Conservation (phyloP, 2,888 invertebrate genomes). For the Ypsolopha scabrella region DNA sequence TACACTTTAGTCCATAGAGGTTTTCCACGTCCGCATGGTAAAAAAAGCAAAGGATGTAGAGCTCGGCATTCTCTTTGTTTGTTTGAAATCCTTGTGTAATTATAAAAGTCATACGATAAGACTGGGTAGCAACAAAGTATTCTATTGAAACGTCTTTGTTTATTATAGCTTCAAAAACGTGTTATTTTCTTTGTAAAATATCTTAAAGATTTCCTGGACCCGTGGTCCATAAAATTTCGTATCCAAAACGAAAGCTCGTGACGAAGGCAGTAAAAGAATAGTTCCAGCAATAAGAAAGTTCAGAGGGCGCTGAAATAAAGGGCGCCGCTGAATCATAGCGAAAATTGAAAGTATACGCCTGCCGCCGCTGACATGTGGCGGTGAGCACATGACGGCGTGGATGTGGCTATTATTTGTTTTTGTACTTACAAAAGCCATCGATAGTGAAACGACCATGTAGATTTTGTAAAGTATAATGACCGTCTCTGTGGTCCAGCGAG, state of each 20-base stretch:
- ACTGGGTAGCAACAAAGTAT: no score
- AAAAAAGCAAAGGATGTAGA: no score
- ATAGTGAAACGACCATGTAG: no score
- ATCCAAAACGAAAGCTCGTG: conserved; percentile 4
- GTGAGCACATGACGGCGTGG: neutral
- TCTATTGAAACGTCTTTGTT: neutral
- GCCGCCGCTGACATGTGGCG: neutral
- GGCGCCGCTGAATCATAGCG: conserved; percentile 9
- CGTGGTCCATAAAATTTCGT: neutral
- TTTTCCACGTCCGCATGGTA: no score
- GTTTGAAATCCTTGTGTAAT: no score
- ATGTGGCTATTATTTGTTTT: neutral
- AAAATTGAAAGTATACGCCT: conserved; percentile 10
- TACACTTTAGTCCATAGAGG: no score
- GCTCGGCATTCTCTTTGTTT: no score
- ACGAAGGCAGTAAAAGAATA: conserved; percentile 5
- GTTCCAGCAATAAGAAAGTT: conserved; percentile 6
- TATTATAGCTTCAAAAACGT: neutral
- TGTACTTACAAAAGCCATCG: no score
- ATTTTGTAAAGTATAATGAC: no score
- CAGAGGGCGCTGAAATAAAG: conserved; percentile 1
- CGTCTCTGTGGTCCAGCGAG: no score
- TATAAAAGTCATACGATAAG: no score
- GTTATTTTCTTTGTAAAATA: neutral
- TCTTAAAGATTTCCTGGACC: neutral